Conservation (phyloP, 2,113 vertebrate species). For the Kryptolebias marmoratus region DNA sequence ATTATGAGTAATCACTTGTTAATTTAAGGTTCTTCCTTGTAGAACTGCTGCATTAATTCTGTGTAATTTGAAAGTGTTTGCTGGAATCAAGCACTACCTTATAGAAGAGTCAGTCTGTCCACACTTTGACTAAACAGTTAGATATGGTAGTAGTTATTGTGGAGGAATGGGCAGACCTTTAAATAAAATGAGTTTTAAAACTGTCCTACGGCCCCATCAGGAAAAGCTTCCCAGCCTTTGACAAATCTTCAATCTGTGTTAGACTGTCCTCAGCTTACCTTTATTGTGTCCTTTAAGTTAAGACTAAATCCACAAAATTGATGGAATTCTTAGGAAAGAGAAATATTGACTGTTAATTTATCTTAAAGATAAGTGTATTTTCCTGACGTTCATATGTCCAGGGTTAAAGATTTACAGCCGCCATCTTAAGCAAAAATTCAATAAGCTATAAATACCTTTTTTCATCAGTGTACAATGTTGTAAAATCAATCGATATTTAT, state of each 20-base stretch:
- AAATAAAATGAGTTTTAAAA: constrained; percentile 8
- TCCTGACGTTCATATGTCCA: background rate
- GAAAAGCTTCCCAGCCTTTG: constrained; percentile 20
- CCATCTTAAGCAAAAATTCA: background rate
- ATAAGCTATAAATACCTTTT: no score
- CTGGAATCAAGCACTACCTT: background rate
- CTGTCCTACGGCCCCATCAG: background rate
- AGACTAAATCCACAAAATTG: background rate
- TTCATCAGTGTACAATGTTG: no score
- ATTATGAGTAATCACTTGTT: background rate
- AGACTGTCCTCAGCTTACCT: constrained; percentile 10
- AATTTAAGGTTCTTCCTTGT: background rate
- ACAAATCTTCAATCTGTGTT: constrained; percentile 19
- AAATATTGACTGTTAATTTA: background rate
- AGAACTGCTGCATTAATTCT: background rate
- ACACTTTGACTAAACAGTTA: background rate
- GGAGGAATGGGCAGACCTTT: background rate
- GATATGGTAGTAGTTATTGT: background rate
- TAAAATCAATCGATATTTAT: no score
- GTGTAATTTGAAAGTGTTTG: background rate
- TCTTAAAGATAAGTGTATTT: background rate
- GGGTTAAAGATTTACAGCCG: background rate
- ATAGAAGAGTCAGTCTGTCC: background rate
- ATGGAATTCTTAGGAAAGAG: background rate
- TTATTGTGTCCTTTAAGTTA: background rate